Evolutionary conservation across 1,140 invertebrate species (phyloP), one percentile per base, ranked within the genome.

Genomic region (Macrobrachium rosenbergii): DNA sequence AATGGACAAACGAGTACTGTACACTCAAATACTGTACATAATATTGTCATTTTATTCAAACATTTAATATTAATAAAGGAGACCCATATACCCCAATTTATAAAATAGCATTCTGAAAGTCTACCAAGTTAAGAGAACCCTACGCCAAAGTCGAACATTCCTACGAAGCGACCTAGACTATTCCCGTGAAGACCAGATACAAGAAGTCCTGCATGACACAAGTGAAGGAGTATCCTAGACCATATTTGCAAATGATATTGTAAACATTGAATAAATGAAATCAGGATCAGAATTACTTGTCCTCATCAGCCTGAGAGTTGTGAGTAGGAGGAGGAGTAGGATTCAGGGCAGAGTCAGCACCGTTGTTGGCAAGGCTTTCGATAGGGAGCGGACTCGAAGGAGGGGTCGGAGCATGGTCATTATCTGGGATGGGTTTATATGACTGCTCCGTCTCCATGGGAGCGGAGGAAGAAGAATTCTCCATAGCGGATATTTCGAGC

Each of bases 391-490:
- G 63, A 52, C 63, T 80, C 69, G 72, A 45, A 83, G 73, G 23
- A 72, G 72, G 28, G 43, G 83, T 62, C 78, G 83, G 62, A 45
- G 73, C 63, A 23, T 77, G 45, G 23, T 69, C 83, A 78, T 59
- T 72, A 64, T 85, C 83, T 58, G 43, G 62, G 60, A 85, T 76
- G 62, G 83, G 37, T 85, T 85, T 85, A 77, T 85, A 85, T 28
- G 83, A 69, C 69, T 85, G 75, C 83, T 85, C 64, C 63, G 60
- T 37, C 59, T 85, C 83, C 75, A 69, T 67, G 37, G 81, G 52
- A 69, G 52, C 67, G 69, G 83, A 85, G 75, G 73, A 64, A 17
- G 21, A 21, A 62, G 62, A 67, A 45, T 85, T 63, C 62, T 69
- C 83, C 37, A 58, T 62, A 21, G 60, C 78, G 63, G 83, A 58